phyloP scores from a whole-genome alignment of 2,888 invertebrate genomes.

The Sturmia bella region DNA sequence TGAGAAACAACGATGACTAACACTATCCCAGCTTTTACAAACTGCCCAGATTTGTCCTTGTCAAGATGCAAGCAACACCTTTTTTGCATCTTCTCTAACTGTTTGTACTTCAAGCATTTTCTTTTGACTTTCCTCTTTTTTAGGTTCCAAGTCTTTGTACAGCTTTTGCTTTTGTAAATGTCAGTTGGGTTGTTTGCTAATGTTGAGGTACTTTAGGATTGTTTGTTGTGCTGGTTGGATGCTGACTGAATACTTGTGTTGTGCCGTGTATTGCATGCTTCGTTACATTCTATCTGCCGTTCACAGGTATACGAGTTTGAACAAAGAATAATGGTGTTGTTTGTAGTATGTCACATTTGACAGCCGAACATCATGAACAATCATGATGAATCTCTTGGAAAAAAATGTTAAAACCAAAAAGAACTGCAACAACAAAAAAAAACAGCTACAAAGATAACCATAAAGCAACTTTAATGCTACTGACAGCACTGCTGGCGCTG shows the following conservation, averaged over 20 bases:
- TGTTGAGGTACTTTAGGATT: conserved; percentile 46
- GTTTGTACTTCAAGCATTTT: conserved; percentile 10
- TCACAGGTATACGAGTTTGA: conserved; percentile 26
- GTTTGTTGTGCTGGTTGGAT: conserved; percentile 34
- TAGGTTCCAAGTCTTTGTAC: neutral
- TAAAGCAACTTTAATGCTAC: conserved; percentile 11
- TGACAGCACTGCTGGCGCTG: neutral
- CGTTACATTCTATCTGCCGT: conserved; percentile 33
- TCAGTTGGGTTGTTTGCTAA: conserved; percentile 48
- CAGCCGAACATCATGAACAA: conserved; percentile 66
- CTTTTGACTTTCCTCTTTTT: neutral
- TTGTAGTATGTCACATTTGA: conserved; percentile 66
- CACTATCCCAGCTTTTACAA: neutral
- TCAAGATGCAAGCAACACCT: conserved; percentile 40
- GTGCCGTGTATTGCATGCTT: conserved; percentile 43
- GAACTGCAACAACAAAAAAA: neutral
- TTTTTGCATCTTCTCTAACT: conserved; percentile 14
- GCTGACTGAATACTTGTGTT: conserved; percentile 9
- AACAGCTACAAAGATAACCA: conserved; percentile 44
- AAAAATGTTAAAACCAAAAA: too few species aligned
- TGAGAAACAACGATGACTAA: neutral
- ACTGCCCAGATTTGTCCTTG: conserved; percentile 58
- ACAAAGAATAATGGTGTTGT: conserved; percentile 62
- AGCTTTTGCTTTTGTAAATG: conserved; percentile 39
- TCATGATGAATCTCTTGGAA: conserved; percentile 46